Evolutionary conservation across 2,797 vertebrate species (phyloP).

Genomic region (Catharus ustulatus): DNA sequence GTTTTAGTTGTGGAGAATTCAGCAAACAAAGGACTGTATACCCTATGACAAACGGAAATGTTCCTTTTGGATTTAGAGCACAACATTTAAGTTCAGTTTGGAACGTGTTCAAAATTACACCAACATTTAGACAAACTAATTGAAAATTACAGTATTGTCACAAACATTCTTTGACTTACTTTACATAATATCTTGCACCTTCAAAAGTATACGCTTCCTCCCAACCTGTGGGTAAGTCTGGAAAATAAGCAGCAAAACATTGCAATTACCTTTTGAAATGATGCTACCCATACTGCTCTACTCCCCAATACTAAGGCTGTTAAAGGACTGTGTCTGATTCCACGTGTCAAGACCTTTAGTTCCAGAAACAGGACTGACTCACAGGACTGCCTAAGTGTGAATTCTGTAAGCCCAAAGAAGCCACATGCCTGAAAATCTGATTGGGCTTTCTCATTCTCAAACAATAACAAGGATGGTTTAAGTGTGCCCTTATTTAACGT

Average conservation of each 20-base stretch:
- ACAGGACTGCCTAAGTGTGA: not conserved
- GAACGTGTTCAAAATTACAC: not conserved
- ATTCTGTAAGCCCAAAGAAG: not conserved
- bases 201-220: slow-evolving; percentile 98
- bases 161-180: slow-evolving; percentile 82
- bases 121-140: not conserved
- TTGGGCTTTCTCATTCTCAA: not conserved
- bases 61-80: not conserved
- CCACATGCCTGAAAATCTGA: not conserved
- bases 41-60: not conserved
- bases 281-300: not conserved
- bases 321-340: not conserved
- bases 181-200: slow-evolving; percentile 96
- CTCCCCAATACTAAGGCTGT: not conserved
- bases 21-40: not conserved
- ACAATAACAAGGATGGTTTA: not conserved
- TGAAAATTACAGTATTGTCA: not conserved
- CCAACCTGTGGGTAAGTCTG: slow-evolving; percentile 98
- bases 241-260: slow-evolving; percentile 52
- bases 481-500: accelerated
- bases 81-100: not conserved
- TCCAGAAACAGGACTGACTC: not conserved
- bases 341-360: not conserved
- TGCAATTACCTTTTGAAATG: slow-evolving; percentile 14
- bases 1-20: not conserved